Percentiles rank a stretch among this genome's conserved stretches.
phyloP scores from a whole-genome alignment of 1,140 invertebrate genomes.

The Leptinotarsa defecta region DNA sequence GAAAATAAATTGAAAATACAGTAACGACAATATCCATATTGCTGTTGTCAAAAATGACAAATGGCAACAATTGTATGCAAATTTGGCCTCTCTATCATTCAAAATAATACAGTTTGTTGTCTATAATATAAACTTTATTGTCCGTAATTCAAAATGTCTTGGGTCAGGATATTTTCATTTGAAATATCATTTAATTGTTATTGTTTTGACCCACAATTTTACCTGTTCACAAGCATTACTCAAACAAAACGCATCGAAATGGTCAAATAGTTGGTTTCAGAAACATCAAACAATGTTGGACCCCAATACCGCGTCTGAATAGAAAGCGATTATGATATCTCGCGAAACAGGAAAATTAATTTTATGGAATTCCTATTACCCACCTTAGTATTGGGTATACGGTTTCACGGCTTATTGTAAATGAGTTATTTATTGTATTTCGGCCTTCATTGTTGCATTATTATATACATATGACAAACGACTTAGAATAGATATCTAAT shows the following conservation, averaged over 20 bases:
- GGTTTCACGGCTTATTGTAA: constrained; percentile 4
- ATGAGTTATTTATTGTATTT: constrained; percentile 10
- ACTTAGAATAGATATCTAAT: background rate
- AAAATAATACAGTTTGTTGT: no score
- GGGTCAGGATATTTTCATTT: no score
- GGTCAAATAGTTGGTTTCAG: background rate
- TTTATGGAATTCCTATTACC: constrained; percentile 16
- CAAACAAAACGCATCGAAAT: background rate
- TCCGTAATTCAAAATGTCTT: no score
- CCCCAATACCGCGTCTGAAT: constrained; percentile 10
- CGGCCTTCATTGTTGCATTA: background rate
- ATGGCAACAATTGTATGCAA: no score
- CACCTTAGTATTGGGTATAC: constrained; percentile 15
- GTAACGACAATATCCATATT: no score
- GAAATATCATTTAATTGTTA: no score
- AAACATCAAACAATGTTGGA: background rate
- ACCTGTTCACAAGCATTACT: no score
- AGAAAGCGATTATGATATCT: constrained; percentile 13
- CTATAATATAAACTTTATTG: no score
- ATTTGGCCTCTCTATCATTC: no score
- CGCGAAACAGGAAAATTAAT: constrained; percentile 15
- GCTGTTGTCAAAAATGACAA: no score
- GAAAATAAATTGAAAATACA: no score
- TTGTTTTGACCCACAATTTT: no score
- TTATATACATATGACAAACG: background rate